Conservation (phyloP, 92 coral and sea anemone species). For the Porites rus region DNA sequence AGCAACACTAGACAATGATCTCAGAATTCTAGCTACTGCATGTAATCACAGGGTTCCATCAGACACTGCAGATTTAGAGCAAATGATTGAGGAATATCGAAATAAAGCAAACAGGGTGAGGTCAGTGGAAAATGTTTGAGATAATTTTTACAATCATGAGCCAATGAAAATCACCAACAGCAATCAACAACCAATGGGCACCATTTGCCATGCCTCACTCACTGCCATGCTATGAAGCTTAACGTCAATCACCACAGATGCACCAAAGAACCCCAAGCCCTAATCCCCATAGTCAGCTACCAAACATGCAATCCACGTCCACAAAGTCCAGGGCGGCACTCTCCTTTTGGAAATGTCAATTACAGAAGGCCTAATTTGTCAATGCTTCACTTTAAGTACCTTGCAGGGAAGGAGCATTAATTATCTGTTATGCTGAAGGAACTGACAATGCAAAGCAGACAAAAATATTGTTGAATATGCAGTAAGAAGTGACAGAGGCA, state of each 20-base stretch:
- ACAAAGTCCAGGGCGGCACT: conserved; percentile 3
- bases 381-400: not conserved
- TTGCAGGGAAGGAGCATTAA: too few species aligned
- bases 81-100: conserved; percentile 48
- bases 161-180: conserved; percentile 5
- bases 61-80: conserved; percentile 55
- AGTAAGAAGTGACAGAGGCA: too few species aligned
- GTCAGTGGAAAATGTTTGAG: not conserved
- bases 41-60: conserved; percentile 60
- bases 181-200: conserved; percentile 14
- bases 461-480: too few species aligned
- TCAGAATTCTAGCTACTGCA: conserved; percentile 55
- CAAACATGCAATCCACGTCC: conserved; percentile 14
- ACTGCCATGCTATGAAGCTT: conserved; percentile 12
- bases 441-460: too few species aligned
- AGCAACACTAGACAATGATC: conserved; percentile 58
- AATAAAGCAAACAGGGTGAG: conserved; percentile 51
- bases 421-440: too few species aligned
- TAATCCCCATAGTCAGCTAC: conserved; percentile 16
- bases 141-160: not conserved
- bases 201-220: conserved; percentile 6
- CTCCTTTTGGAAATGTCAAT: conserved; percentile 4
- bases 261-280: not conserved
- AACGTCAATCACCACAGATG: conserved; percentile 4
- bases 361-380: conserved; percentile 3